Conservation (phyloP, 2,888 invertebrate species). For the Drosophila aldrichi region DNA sequence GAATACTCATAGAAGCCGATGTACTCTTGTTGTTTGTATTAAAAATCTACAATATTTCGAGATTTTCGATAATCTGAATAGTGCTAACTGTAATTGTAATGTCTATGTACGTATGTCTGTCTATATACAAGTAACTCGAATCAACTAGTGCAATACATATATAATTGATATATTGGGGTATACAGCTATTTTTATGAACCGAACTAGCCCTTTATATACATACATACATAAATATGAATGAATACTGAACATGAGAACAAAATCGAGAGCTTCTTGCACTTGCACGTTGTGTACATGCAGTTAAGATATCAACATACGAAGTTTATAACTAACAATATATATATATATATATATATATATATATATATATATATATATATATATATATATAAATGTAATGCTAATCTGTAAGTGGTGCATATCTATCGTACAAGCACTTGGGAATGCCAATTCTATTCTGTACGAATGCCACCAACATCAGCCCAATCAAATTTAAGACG, state of each 20-base stretch:
- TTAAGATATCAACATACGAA: constrained; percentile 25
- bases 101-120: constrained; percentile 5
- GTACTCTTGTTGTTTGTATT: constrained; percentile 5
- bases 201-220: constrained; percentile 6
- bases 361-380: not conserved
- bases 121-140: not conserved
- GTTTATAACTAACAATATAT: constrained; percentile 19
- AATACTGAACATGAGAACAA: constrained; percentile 62
- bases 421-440: constrained; percentile 1
- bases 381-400: not conserved
- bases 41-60: constrained; percentile 1
- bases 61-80: constrained; percentile 9
- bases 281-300: constrained; percentile 31
- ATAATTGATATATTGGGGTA: not conserved
- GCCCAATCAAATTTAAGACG: constrained; percentile 4
- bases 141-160: constrained; percentile 9
- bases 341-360: not conserved
- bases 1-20: not conserved
- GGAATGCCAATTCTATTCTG: not conserved
- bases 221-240: constrained; percentile 19
- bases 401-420: constrained; percentile 16
- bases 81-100: constrained; percentile 1
- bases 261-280: constrained; percentile 83
- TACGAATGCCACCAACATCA: not conserved
- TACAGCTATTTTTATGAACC: constrained; percentile 20